Evolutionary conservation across 1,140 invertebrate species (phyloP).

Genomic region (Homalodisca vitripennis): DNA sequence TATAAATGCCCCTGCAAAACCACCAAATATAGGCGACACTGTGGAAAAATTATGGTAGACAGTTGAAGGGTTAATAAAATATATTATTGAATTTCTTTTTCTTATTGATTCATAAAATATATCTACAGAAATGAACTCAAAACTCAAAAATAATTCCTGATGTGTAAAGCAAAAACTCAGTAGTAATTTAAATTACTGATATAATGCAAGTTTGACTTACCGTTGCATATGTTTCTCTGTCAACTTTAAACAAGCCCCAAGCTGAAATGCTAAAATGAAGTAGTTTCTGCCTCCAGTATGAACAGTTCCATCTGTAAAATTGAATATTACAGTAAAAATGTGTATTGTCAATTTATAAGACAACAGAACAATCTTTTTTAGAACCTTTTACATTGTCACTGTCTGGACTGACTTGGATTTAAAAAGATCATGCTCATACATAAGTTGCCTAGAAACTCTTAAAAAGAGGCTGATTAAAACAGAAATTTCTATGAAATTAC

Average conservation of each 20-base stretch:
- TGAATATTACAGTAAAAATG: background rate
- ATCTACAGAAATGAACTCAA: background rate
- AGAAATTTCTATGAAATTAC: too few species aligned
- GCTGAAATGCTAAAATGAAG: conserved; percentile 7
- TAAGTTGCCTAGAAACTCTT: too few species aligned
- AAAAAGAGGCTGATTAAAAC: too few species aligned
- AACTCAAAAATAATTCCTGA: background rate
- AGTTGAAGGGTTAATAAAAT: too few species aligned
- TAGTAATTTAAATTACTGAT: background rate
- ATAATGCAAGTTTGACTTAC: background rate
- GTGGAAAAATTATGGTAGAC: too few species aligned
- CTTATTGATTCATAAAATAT: background rate
- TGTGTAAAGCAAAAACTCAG: background rate
- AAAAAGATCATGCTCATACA: too few species aligned
- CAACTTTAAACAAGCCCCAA: conserved; percentile 24
- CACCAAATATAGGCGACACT: too few species aligned
- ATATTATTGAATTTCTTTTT: background rate
- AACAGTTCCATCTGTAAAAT: conserved; percentile 11
- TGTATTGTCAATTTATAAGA: background rate
- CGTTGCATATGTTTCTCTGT: conserved; percentile 25
- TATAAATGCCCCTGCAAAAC: too few species aligned
- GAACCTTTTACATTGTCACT: background rate
- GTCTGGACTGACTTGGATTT: too few species aligned
- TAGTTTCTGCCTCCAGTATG: background rate
- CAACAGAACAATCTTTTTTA: background rate